Base-by-base conservation (phyloP, 2,888 invertebrate species). In the Amorpha juglandis region DNA sequence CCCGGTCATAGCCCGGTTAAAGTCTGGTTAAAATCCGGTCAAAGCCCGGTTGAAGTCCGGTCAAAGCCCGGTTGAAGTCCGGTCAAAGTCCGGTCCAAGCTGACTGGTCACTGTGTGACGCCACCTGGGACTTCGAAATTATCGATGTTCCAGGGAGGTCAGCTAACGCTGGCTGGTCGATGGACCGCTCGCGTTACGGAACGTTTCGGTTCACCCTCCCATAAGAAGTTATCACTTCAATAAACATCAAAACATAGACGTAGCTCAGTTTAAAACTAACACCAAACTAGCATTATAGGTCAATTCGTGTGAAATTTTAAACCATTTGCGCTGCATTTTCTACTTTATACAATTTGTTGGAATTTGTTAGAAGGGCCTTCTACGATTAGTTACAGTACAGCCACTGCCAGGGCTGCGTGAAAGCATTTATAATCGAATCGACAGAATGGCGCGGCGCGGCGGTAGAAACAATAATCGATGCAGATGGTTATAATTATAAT, bases 361-460 rank as follows among this genome's bases (percentile, higher is more conserved):
- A 42, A 58, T 42, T 58, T 6, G 11, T 11, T 19, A 21, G 12
- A 58, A 38, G 58, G 58, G 19, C 12, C 1, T 58, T 12, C 11
- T 42, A 19, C 38, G 12, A 58, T 58, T 58, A 38, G 58, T 42
- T 11, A 42, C 42, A 58, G 58, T 42, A 42, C 52, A 52, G 16
- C 19, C 55, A 42, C 6, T 16, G 58, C 6, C 42, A 58, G 58
- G 58, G 58, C 38, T 38, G 19, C 12, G 21, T 9, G 58, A 58
- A 58, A 58, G 58, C 58, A 58, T 58, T 42, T 11, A 38, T 58
- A 58, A 58, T 58, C 42, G 38, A 19, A 19, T 16, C 19, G 50
- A 16, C 53, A n/a, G n/a, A 14, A 1, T 14, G 1, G 9, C 35
- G n/a, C 53, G 8, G 53, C 55, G 55, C 19, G 9, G 38, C 58